These are phyloP conservation scores for Dicrostonyx torquatus DNA, from an alignment of 2,797 vertebrate genomes.

Conservation along the genomic window DNA sequence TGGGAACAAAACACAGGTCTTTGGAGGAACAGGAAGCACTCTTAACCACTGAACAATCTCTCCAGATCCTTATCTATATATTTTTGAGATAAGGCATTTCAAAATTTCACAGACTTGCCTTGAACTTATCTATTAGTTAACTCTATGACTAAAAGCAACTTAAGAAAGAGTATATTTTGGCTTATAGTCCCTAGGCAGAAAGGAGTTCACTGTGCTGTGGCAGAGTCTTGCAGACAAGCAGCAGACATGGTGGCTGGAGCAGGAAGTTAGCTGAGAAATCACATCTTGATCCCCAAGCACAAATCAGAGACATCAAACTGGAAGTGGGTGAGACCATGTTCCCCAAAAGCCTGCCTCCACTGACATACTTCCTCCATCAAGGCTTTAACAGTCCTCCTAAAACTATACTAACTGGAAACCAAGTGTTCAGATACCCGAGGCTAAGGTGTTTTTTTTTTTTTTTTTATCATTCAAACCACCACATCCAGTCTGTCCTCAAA, in stretches of 20 bases:
- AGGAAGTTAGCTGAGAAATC: not conserved
- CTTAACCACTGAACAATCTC: not conserved
- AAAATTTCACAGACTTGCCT: not conserved
- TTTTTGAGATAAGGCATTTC: not conserved
- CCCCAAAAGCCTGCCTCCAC: not conserved
- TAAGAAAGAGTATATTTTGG: not conserved
- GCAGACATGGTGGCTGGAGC: not conserved
- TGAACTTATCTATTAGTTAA: not conserved
- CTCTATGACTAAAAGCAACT: not conserved
- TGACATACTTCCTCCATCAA: not conserved
- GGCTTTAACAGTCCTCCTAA: not conserved
- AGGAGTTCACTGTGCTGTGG: not conserved
- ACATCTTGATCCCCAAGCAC: not conserved
- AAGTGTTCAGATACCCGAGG: not conserved
- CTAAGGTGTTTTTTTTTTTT: not conserved
- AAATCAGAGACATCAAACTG: not conserved
- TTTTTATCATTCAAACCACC: not conserved
- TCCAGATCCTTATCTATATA: not conserved
- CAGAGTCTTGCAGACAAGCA: not conserved
- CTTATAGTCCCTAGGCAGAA: not conserved
- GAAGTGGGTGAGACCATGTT: not conserved
- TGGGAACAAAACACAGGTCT: not conserved
- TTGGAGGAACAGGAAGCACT: not conserved
- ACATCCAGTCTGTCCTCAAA: not conserved
- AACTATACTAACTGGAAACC: not conserved